Conservation (phyloP, 2,888 invertebrate species). For the Xanthia togata region DNA sequence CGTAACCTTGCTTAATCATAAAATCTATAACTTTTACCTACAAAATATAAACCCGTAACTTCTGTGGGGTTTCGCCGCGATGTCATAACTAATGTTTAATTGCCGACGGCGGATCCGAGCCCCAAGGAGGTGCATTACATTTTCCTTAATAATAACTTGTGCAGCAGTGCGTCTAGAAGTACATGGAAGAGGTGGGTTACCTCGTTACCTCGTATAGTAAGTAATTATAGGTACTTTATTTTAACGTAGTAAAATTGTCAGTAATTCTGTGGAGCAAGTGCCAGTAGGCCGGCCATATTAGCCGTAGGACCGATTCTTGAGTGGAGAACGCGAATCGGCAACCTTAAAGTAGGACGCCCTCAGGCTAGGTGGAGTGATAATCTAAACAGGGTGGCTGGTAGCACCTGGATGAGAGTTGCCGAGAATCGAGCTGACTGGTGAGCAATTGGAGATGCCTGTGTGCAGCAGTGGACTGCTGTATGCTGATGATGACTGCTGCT, state of each 20-base stretch:
- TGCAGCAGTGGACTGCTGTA: no score
- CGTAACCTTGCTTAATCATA: neutral
- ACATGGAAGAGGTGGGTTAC: conserved; percentile 42
- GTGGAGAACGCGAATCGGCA: no score
- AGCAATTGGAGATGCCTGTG: no score
- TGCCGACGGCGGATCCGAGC: conserved; percentile 70
- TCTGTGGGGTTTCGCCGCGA: conserved; percentile 45
- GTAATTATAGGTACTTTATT: neutral
- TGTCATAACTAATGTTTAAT: conserved; percentile 79
- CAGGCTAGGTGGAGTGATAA: no score
- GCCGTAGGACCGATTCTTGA: no score
- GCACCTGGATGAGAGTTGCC: no score
- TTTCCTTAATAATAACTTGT: conserved; percentile 70
- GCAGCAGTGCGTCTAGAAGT: conserved; percentile 25
- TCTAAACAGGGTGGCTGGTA: no score
- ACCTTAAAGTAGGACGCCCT: no score
- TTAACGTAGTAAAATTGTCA: neutral
- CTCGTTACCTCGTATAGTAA: conserved; percentile 8
- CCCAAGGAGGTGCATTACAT: conserved; percentile 72
- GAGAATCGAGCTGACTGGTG: no score
- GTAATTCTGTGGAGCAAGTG: no score
- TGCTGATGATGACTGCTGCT: no score
- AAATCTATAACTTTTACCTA: neutral
- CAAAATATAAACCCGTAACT: conserved; percentile 29
- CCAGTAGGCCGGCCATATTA: no score